These are phyloP conservation scores for Chaenodraco wilsoni DNA, from an alignment of 2,797 vertebrate species.

Conservation along the genomic window DNA sequence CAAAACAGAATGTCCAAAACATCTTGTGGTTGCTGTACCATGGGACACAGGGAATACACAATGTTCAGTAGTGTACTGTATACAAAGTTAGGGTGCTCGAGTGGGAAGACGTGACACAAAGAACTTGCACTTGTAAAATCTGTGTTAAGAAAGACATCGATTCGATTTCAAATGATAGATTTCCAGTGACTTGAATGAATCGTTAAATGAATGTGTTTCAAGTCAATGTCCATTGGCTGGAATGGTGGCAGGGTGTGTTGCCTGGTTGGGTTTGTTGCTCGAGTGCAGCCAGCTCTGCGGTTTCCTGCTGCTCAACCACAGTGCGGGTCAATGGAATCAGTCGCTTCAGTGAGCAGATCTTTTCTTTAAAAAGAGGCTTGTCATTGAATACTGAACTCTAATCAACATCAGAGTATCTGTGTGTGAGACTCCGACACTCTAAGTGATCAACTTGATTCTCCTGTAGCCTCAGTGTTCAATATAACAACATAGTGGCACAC, in stretches of 20 bases:
- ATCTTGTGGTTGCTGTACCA: too few species aligned
- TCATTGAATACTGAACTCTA: conserved; percentile 6
- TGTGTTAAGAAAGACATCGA: neutral
- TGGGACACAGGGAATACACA: neutral
- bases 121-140: too few species aligned
- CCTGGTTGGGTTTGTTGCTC: conserved; percentile 29
- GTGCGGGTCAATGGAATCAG: conserved; percentile 50
- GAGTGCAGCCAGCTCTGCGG: conserved; percentile 31
- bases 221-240: conserved; percentile 29
- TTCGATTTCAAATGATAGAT: conserved; percentile 8
- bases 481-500: too few species aligned
- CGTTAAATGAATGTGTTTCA: conserved; percentile 11
- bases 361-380: conserved; percentile 25
- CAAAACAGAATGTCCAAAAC: conserved; percentile 11
- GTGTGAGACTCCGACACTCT: neutral
- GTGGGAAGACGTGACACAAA: too few species aligned
- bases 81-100: neutral
- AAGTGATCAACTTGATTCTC: neutral
- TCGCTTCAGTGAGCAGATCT: conserved; percentile 46
- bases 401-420: conserved; percentile 3
- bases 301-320: conserved; percentile 39
- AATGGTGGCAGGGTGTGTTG: conserved; percentile 12
- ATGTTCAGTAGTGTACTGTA: neutral
- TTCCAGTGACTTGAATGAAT: conserved; percentile 3
- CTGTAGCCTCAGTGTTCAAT: neutral